Evolutionary conservation across 2,888 invertebrate genomes (phyloP).

Genomic region (Nymphalis polychloros): DNA sequence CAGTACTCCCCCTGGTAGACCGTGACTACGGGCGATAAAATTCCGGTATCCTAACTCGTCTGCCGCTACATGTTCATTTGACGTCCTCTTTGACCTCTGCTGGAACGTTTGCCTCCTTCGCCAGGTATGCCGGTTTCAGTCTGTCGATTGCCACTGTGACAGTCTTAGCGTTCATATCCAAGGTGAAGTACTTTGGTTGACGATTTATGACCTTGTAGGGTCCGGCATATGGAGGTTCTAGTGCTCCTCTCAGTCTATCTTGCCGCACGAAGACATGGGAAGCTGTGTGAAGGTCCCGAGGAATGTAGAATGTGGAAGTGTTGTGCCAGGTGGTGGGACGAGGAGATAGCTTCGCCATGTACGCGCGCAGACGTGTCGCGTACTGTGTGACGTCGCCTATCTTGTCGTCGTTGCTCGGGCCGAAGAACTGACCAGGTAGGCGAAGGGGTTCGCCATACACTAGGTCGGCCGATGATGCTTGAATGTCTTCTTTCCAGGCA

Average conservation of each 20-base stretch:
- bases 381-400: slow-evolving; percentile 14
- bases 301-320: too few species aligned
- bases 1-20: slow-evolving; percentile 2
- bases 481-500: slow-evolving; percentile 42
- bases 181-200: too few species aligned
- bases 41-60: neutral
- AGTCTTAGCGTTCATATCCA: too few species aligned
- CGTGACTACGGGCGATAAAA: slow-evolving; percentile 5
- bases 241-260: too few species aligned
- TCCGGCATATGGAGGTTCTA: too few species aligned
- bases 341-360: slow-evolving; percentile 2
- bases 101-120: neutral
- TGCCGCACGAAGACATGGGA: too few species aligned
- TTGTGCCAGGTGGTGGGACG: too few species aligned
- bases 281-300: too few species aligned
- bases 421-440: slow-evolving; percentile 44
- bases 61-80: neutral
- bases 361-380: slow-evolving; percentile 19
- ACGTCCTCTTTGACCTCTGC: neutral
- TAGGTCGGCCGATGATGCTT: slow-evolving; percentile 42
- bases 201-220: too few species aligned
- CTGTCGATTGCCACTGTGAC: slow-evolving; percentile 17
- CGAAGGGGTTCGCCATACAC: slow-evolving; percentile 43
- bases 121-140: slow-evolving; percentile 25
- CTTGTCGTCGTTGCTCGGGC: slow-evolving; percentile 6